phyloP scores from a whole-genome alignment of 2,113 vertebrate species.

The Butastur rufipennis region DNA sequence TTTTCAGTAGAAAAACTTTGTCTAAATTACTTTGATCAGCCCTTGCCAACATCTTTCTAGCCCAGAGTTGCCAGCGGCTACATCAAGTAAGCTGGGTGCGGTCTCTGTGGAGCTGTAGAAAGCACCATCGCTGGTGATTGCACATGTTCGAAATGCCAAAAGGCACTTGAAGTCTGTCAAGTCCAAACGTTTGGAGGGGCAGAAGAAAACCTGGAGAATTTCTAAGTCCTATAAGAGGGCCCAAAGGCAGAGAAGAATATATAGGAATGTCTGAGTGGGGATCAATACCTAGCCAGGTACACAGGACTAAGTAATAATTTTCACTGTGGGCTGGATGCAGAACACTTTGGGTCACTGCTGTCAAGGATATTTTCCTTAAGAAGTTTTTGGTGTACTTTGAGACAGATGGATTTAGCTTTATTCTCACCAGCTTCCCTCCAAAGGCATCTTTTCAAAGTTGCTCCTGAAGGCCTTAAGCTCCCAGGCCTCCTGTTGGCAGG shows the following conservation, averaged over 20 bases:
- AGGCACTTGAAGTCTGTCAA: neutral
- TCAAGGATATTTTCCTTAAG: neutral
- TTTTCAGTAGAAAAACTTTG: neutral
- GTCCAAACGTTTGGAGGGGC: neutral
- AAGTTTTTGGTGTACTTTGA: neutral
- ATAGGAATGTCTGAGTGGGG: neutral
- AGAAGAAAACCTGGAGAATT: neutral
- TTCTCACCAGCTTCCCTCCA: neutral
- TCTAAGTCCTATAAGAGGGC: neutral
- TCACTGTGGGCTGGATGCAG: neutral
- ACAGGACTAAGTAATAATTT: neutral
- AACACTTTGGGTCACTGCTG: neutral
- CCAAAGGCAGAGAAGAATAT: neutral
- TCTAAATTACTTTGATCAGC: neutral
- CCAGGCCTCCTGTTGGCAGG: neutral
- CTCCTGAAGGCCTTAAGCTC: neutral
- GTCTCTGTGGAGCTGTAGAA: neutral
- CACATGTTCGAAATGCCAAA: fast-evolving
- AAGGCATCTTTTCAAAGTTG: neutral
- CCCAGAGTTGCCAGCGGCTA: neutral
- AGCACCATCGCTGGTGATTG: fast-evolving
- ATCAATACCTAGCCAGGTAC: neutral
- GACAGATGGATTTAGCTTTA: neutral
- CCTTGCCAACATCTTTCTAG: neutral
- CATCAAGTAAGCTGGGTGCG: fast-evolving